These are phyloP conservation scores for Aphidius gifuensis DNA, from an alignment of 1,140 invertebrate genomes.

Conservation along the genomic window DNA sequence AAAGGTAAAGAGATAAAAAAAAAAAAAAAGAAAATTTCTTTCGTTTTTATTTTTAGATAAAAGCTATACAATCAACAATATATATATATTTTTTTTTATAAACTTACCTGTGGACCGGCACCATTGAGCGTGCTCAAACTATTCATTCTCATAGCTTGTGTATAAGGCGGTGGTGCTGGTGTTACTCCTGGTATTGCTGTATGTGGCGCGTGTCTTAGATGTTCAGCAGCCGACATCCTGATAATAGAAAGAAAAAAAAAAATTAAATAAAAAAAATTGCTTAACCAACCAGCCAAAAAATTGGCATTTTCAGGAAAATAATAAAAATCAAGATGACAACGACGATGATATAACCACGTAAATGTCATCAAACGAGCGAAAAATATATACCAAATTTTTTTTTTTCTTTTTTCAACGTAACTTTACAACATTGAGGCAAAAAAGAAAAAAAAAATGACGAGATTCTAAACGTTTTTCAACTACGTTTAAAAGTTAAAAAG, in stretches of 20 bases:
- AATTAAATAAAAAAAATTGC: constrained; percentile 4
- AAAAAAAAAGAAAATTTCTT: too few species aligned
- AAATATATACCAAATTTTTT: too few species aligned
- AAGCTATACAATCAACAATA: too few species aligned
- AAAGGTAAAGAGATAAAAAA: too few species aligned
- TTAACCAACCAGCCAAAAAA: constrained; percentile 19
- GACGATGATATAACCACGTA: neutral
- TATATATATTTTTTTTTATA: constrained; percentile 7
- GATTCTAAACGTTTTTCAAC: too few species aligned
- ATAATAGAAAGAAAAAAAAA: constrained; percentile 25
- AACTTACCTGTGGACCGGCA: constrained; percentile 55
- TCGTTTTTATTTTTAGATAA: too few species aligned
- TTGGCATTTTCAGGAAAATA: constrained; percentile 43
- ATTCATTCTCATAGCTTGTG: constrained; percentile 53
- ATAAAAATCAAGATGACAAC: neutral
- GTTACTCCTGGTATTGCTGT: constrained; percentile 74
- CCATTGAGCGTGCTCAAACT: constrained; percentile 56
- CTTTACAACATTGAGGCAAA: too few species aligned
- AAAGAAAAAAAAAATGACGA: too few species aligned
- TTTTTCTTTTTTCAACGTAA: too few species aligned
- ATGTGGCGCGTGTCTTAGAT: constrained; percentile 59
- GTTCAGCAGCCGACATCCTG: constrained; percentile 56
- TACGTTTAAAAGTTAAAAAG: too few species aligned
- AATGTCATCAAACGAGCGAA: neutral
- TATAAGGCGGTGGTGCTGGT: constrained; percentile 74